Conservation (phyloP, 2,113 vertebrate species). For the Hemichromis elongatus region DNA sequence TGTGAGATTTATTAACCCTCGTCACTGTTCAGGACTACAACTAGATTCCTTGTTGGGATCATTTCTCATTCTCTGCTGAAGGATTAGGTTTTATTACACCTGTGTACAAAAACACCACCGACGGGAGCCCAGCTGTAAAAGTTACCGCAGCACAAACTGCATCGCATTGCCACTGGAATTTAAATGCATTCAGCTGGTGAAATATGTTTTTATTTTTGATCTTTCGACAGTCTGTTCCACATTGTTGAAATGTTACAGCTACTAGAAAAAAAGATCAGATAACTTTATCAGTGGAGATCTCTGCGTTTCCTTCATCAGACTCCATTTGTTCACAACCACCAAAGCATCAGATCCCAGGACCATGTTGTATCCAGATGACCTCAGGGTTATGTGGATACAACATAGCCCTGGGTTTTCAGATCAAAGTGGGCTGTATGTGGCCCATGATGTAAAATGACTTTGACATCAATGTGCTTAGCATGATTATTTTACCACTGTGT, state of each 20-base stretch:
- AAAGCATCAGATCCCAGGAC: neutral
- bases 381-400: too few species aligned
- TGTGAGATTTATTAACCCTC: neutral
- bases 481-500: neutral
- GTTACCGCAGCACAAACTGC: neutral
- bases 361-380: neutral
- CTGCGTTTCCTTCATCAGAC: neutral
- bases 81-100: too few species aligned
- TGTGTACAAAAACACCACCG: neutral
- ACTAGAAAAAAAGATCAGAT: neutral
- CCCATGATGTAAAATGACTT: neutral
- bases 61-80: neutral
- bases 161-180: neutral
- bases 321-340: neutral
- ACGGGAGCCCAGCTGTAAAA: neutral
- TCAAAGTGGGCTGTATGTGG: neutral
- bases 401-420: neutral
- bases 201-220: neutral
- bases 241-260: neutral
- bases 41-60: neutral
- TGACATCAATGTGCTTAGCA: neutral
- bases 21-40: neutral
- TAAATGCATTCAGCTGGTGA: neutral
- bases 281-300: neutral
- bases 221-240: neutral